Evolutionary conservation across 2,797 vertebrate genomes (phyloP).

Genomic region (Apogon talboti): DNA sequence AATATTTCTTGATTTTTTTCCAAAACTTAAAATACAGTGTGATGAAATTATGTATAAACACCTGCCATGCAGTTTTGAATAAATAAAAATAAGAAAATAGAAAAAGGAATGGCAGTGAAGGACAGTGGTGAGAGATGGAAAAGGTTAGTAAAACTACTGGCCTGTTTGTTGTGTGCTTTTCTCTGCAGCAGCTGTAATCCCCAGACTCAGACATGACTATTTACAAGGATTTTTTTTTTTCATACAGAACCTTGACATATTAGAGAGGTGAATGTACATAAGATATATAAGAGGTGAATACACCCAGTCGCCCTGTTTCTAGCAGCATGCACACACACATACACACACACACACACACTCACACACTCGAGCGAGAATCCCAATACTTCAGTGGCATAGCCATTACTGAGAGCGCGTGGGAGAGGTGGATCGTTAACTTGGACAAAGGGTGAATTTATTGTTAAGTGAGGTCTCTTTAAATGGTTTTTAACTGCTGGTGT

Average conservation of each 20-base stretch:
- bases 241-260: slow-evolving; percentile 17
- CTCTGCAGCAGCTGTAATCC: slow-evolving; percentile 43
- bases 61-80: neutral
- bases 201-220: slow-evolving; percentile 66
- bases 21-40: slow-evolving; percentile 2
- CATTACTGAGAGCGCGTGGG: slow-evolving; percentile 42
- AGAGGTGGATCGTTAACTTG: slow-evolving; percentile 55
- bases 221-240: slow-evolving; percentile 43
- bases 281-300: slow-evolving; percentile 8
- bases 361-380: slow-evolving; percentile 33
- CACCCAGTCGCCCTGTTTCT: neutral
- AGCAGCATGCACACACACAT: neutral
- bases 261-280: neutral
- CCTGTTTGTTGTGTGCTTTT: slow-evolving; percentile 45
- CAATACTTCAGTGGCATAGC: slow-evolving; percentile 36
- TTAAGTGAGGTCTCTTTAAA: slow-evolving; percentile 67
- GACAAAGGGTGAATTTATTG: slow-evolving; percentile 68
- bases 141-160: slow-evolving; percentile 27
- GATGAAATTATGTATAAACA: slow-evolving; percentile 7
- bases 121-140: neutral
- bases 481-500: slow-evolving; percentile 60
- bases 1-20: too few species aligned
- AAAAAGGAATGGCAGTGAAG: slow-evolving; percentile 9
- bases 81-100: neutral
- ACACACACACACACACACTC: slow-evolving; percentile 4